Evolutionary conservation across 2,888 invertebrate species (phyloP), one percentile per base, ranked within the genome.

Genomic region (Coleophora flavipennella): DNA sequence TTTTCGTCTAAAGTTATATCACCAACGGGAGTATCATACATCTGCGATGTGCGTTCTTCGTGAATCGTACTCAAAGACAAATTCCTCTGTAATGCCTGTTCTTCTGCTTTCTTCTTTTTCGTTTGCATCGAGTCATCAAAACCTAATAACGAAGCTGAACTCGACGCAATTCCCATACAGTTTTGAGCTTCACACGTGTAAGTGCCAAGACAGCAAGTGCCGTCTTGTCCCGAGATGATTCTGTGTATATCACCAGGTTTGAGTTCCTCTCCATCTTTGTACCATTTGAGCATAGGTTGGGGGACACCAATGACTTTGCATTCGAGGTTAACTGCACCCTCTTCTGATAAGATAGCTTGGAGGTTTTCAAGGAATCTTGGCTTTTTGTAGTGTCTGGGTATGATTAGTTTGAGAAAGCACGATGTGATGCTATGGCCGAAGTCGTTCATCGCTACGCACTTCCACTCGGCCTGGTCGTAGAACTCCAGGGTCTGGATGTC

Each of bases 251-350:
- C 96, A 0, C 96, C 96, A 0, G 96, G 93, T 62, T 95, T 95
- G 1, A 96, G 69, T 63, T 95, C 95, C 39, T 91, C 89, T 0
- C 95, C 95, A 65, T 96, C 96, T 74, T 96, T 96, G 66, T 93
- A 96, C 96, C 96, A 96, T 60, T 94, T 95, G 0, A 96, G 77
- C n/a, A 91, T 85, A 0, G 95, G 95, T 60, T 95, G 95, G 0
- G 95, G 95, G 2, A 95, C 94, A 6, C 95, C 95, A 43, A 95
- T 95, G 1, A 95, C 95, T 80, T 96, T 96, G 68, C 96, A 96
- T 69, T 96, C 96, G 43, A 96, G 86, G 72, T 95, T 95, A 1
- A 96, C 96, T 8, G 95, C 94, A 0, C 95, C 93, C 71, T 94
- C 94, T 46, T 95, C 93, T 0, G 94, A 94, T 12, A 96, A 80